These are phyloP conservation scores for Fabriciana adippe DNA, from an alignment of 2,888 invertebrate genomes.

Conservation along the genomic window DNA sequence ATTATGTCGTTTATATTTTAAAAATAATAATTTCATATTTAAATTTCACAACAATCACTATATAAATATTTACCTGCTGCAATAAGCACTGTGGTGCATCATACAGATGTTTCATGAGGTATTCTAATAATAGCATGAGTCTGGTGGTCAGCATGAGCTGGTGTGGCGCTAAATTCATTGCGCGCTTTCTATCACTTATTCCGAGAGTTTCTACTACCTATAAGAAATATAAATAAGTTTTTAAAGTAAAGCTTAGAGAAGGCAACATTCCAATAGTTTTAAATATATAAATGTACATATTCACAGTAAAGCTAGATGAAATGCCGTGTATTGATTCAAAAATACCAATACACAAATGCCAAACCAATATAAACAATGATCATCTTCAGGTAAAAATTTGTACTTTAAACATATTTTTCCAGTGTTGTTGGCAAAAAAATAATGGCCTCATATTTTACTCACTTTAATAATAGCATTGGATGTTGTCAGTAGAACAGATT, in stretches of 20 bases:
- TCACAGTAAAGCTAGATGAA: too few relatives aligned
- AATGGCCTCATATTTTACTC: constrained; percentile 37
- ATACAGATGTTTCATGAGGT: constrained; percentile 96
- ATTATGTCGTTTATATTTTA: neutral
- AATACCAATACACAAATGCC: too few relatives aligned
- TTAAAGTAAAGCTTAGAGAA: neutral
- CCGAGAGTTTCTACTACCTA: constrained; percentile 74
- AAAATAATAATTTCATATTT: neutral
- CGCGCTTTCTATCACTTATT: constrained; percentile 67
- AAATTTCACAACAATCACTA: too few relatives aligned
- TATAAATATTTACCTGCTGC: constrained; percentile 85
- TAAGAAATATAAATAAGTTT: constrained; percentile 23
- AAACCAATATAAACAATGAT: too few relatives aligned
- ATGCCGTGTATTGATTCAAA: too few relatives aligned
- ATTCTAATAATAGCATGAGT: constrained; percentile 93
- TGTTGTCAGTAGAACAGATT: constrained; percentile 92
- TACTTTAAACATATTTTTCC: too few relatives aligned
- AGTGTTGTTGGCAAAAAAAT: neutral
- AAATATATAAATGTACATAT: too few relatives aligned
- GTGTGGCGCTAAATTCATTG: constrained; percentile 68
- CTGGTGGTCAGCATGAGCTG: constrained; percentile 93
- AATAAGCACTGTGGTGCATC: constrained; percentile 93
- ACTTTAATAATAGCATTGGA: constrained; percentile 85
- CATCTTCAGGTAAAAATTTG: too few relatives aligned
- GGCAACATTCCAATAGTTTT: too few relatives aligned